Evolutionary conservation across 2,797 vertebrate genomes (phyloP), one percentile per base, ranked within the genome.

Genomic region (Channallabes apus): DNA sequence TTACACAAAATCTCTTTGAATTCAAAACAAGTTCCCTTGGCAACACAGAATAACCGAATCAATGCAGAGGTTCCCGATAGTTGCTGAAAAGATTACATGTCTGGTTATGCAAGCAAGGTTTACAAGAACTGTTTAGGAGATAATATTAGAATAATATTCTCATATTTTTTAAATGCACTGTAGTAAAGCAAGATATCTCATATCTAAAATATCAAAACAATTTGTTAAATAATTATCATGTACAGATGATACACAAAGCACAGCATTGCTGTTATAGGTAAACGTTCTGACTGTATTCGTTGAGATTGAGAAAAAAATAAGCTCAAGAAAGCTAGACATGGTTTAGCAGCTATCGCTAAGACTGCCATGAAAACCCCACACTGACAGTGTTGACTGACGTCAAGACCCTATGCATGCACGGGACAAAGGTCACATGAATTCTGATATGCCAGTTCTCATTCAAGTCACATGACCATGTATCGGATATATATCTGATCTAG

Each of bases 21-120:
- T 90, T 89, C 76, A 86, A 89, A 90, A 85, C 80, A 91, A 89
- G 88, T 92, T 92, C 82, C 90, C 87, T 88, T 91, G 89, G 85
- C 79, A 89, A 92, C 91, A 82, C 87, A 82, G 83, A 84, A 85
- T 78, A 85, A 79, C 86, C 80, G 80, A 83, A 65, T 84, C 84
- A 82, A 61, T 89, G 80, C 75, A n/a, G 84, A 88, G 81, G 88
- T 85, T 87, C 51, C 86, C 79, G 88, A 83, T 78, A 84, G 80
- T 88, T 90, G 89, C 89, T 90, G 85, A 87, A 84, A 87, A 83
- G 86, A 91, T 88, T 89, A 89, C 83, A 85, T 86, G 80, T 84
- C 85, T 89, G 89, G 88, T 91, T 90, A 85, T 84, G 88, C 80
- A 90, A 91, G 82, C 69, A 46, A 18, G 69, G 82, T 78, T 87